Percentiles rank a stretch among this genome's conserved stretches.
Evolutionary conservation across 30 jellyfish, hydroid and myxozoan species (phyloP).

Genomic region (Turritopsis dohrnii): DNA sequence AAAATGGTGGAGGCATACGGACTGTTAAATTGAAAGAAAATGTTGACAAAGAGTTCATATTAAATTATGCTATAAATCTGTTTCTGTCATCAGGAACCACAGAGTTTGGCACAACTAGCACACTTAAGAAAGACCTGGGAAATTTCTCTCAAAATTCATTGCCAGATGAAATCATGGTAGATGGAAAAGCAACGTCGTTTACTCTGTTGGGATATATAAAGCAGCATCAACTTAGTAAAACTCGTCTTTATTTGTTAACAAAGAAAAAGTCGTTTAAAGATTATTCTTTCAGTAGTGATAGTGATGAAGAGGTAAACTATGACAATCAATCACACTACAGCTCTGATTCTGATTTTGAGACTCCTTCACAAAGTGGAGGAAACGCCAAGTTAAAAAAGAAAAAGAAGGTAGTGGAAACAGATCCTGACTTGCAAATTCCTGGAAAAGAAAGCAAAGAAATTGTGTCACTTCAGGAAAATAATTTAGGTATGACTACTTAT

Average conservation of each 20-base stretch:
- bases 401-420: no score
- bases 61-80: background rate
- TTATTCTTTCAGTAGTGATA: background rate
- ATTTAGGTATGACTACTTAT: no score
- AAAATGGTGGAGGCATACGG: background rate
- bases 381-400: no score
- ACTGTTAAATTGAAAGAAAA: background rate
- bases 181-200: background rate
- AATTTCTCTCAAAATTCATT: background rate
- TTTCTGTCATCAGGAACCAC: background rate
- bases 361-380: no score
- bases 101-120: background rate
- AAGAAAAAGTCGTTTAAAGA: slow-evolving; percentile 1
- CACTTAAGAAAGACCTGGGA: background rate
- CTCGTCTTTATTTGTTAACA: background rate
- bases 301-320: background rate
- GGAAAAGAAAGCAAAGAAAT: background rate
- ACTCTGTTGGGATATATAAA: background rate
- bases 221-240: background rate
- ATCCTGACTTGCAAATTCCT: no score
- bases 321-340: background rate
- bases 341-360: no score
- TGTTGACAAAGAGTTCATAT: background rate
- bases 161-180: background rate
- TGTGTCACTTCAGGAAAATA: no score